Evolutionary conservation across 2,888 invertebrate genomes (phyloP), one percentile per base, ranked within the genome.

Genomic region (Sarcophaga caerulescens): DNA sequence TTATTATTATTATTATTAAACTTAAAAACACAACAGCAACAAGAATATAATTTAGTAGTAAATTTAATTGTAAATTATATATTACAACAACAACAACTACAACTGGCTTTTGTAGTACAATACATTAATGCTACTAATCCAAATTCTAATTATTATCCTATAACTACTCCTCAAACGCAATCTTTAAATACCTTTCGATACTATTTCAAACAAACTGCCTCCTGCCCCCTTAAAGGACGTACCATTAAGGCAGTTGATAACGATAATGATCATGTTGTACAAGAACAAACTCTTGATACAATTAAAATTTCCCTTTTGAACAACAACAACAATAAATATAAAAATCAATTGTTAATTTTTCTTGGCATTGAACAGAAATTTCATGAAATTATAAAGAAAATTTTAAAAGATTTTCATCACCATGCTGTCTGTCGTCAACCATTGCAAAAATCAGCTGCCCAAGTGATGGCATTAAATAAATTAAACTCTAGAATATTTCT

Each of bases 401-500:
- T 80, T 77, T 85, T 85, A 80, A 84, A 84, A 80, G 81, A 68
- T 75, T 79, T 69, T 44, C 69, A 89, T 44, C 65, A 89, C 89
- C 17, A 52, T 52, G 47, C 3, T 44, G 63, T 35, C 35, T 35
- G 35, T 35, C 35, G 70, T 66, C 21, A 66, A 84, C 45, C 70
- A 75, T 75, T 79, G 47, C 21, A 80, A 71, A 83, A 78, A 78
- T 78, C 77, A 62, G 63, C 45, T 14, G 66, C 68, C 70, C 75
- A 71, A 70, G 75, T 84, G 62, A 86, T 81, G 81, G 75, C 84
- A 84, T 84, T 81, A 66, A 84, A 84, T 84, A 84, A 81, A 81
- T 79, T 84, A 71, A 78, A 91, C 91, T 92, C 91, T 93, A 92
- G 92, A 92, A 93, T 93, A 93, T 92, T 92, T 93, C 90, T 92